phyloP scores from a whole-genome alignment of 2,797 vertebrate genomes.

The Yasuhikotakia modesta region DNA sequence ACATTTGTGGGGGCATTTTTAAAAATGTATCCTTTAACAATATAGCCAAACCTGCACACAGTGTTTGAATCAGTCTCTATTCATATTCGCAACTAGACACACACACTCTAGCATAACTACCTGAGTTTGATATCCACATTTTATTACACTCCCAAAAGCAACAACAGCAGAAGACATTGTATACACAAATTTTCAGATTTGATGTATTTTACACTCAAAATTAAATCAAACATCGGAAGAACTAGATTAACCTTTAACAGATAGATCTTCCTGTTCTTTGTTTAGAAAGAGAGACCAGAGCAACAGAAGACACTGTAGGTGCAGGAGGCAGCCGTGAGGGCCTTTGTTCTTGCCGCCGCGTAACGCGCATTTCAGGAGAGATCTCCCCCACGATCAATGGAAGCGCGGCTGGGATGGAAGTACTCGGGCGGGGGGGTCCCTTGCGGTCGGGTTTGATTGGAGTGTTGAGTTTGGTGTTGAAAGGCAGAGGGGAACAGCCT shows the following conservation, averaged over 20 bases:
- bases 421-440: constrained; percentile 72
- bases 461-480: constrained; percentile 79
- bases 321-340: constrained; percentile 70
- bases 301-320: constrained; percentile 63
- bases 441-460: constrained; percentile 80
- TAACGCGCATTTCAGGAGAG: constrained; percentile 72
- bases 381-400: constrained; percentile 75
- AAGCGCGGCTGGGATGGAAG: constrained; percentile 77
- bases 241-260: constrained; percentile 75
- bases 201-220: too few relatives aligned
- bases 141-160: not conserved
- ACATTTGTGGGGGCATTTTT: too few relatives aligned
- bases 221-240: too few relatives aligned
- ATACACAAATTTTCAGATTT: too few relatives aligned
- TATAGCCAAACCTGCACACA: not conserved
- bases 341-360: constrained; percentile 84
- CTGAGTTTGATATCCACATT: not conserved
- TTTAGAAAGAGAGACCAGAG: constrained; percentile 37
- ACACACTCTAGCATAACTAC: not conserved
- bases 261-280: constrained; percentile 70
- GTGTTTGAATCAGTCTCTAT: too few relatives aligned
- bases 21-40: too few relatives aligned
- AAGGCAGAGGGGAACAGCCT: constrained; percentile 85
- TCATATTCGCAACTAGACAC: not conserved
- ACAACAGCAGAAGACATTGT: too few relatives aligned